A percentile compares a stretch with the other conserved stretches of the same genome.
Conservation (phyloP, 1,140 invertebrate species). For the Orchestia grillus region DNA sequence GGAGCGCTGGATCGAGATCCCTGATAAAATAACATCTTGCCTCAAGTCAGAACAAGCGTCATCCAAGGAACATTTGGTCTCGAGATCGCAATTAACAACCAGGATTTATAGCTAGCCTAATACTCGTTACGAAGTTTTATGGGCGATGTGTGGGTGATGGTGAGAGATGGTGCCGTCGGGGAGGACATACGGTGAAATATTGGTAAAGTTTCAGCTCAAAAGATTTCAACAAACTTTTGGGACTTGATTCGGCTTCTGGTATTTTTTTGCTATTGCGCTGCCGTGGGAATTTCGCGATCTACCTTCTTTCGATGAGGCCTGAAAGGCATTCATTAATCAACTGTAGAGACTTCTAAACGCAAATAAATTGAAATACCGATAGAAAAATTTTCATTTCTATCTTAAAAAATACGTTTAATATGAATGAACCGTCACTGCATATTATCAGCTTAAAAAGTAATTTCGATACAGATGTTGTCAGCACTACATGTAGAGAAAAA, state of each 20-base stretch:
- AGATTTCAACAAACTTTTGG: neutral
- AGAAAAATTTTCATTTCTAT: no score
- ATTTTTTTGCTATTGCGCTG: neutral
- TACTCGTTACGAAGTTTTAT: slow-evolving; percentile 9
- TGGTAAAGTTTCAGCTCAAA: neutral
- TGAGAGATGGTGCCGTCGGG: neutral
- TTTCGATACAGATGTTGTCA: no score
- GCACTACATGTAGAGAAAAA: no score
- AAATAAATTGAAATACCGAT: neutral
- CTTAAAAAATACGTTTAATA: no score
- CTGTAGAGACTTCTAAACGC: neutral
- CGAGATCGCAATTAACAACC: neutral
- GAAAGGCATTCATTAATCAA: neutral
- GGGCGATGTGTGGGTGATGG: neutral
- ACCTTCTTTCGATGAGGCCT: neutral
- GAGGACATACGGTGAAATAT: neutral
- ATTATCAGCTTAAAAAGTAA: no score
- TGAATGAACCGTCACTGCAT: no score
- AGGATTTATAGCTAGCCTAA: neutral
- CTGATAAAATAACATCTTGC: neutral
- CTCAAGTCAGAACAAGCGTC: neutral
- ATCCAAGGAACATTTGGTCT: neutral
- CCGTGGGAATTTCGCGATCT: neutral
- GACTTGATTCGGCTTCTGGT: neutral
- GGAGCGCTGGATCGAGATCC: neutral